Percentiles rank a stretch among this genome's conserved stretches.
These are phyloP conservation scores for Drosophila birchii DNA, from an alignment of 2,888 invertebrate genomes.

Conservation along the genomic window DNA sequence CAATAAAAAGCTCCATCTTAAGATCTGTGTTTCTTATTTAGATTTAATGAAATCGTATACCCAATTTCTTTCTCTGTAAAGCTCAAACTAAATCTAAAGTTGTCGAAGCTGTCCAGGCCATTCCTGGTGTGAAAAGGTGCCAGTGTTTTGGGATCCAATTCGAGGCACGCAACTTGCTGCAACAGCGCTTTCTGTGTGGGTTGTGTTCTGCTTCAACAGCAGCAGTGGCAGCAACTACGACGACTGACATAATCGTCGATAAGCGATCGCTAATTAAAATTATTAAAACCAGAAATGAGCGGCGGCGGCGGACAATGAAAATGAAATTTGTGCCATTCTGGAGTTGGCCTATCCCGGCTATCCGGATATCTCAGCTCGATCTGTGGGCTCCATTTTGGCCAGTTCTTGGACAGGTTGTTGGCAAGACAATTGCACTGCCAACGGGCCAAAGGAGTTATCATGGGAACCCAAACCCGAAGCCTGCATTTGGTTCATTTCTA, in stretches of 20 bases:
- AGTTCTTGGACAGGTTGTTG: slow-evolving; percentile 73
- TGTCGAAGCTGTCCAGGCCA: slow-evolving; percentile 39
- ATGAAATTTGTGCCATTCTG: slow-evolving; percentile 70
- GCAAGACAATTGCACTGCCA: slow-evolving; percentile 70
- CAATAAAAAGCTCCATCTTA: not conserved
- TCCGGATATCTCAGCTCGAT: slow-evolving; percentile 27
- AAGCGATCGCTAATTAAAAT: slow-evolving; percentile 74
- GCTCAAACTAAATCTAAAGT: slow-evolving; percentile 11
- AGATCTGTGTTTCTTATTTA: not conserved
- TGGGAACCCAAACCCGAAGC: slow-evolving; percentile 52
- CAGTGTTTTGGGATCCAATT: slow-evolving; percentile 61
- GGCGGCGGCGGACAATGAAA: slow-evolving; percentile 64
- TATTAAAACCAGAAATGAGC: slow-evolving; percentile 47
- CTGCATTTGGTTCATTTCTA: slow-evolving; percentile 46
- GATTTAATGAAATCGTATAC: not conserved
- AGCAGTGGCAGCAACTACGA: not conserved
- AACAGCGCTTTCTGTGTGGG: slow-evolving; percentile 34
- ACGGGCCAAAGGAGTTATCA: slow-evolving; percentile 62
- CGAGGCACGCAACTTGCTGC: slow-evolving; percentile 62
- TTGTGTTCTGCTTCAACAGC: slow-evolving; percentile 20
- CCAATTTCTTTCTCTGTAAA: slow-evolving; percentile 1
- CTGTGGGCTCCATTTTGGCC: slow-evolving; percentile 67
- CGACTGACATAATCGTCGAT: slow-evolving; percentile 73
- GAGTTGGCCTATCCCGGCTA: slow-evolving; percentile 53
- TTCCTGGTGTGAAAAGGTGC: slow-evolving; percentile 70